Base-by-base conservation (phyloP, 2,113 vertebrate genomes). In the Ammodytes marinus region DNA sequence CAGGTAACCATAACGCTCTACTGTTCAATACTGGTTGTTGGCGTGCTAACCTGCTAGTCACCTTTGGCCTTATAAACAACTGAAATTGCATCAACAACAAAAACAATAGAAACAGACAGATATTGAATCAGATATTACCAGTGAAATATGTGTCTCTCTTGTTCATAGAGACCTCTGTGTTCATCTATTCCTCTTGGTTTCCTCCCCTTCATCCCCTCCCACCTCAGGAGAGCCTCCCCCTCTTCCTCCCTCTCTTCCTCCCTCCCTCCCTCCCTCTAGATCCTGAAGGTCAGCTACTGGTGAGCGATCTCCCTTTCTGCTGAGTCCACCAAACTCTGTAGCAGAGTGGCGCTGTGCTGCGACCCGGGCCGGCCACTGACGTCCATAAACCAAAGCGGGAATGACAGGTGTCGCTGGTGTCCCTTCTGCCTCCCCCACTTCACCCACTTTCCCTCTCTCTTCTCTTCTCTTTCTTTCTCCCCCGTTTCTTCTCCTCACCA, bases 351-450 rank as follows among this genome's bases (percentile, higher is more conserved):
- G 42, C 83, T 77, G 80, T 42, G 69, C 72, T 83, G 82, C 74
- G 86, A 92, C 88, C 93, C 15, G 85, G 27, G 83, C 86, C 52
- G 59, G 53, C 83, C 75, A 77, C 86, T 94, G 95, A 96, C 77
- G 80, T 95, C 93, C 91, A 93, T 96, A 95, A 94, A 92, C 82
- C 85, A 96, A 96, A 96, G 92, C 55, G 61, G 91, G 93, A 94
- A 89, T 96, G 96, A 95, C 96, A 96, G 94, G 94, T 96, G 95
- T 96, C 94, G 83, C 68, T 83, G 37, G 58, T 27, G 54, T 74
- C 35, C 69, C 49, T 63, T 73, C 39, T 89, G 27, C 55, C 43
- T 68, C 57, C 42, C 65, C 87, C 27, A 73, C 87, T 83, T 70
- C 89, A 69, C n/a, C 55, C 70, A 60, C 42, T 71, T 76, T 71